Conservation (phyloP, 2,113 vertebrate species). For the Psephotus haematonotus region DNA sequence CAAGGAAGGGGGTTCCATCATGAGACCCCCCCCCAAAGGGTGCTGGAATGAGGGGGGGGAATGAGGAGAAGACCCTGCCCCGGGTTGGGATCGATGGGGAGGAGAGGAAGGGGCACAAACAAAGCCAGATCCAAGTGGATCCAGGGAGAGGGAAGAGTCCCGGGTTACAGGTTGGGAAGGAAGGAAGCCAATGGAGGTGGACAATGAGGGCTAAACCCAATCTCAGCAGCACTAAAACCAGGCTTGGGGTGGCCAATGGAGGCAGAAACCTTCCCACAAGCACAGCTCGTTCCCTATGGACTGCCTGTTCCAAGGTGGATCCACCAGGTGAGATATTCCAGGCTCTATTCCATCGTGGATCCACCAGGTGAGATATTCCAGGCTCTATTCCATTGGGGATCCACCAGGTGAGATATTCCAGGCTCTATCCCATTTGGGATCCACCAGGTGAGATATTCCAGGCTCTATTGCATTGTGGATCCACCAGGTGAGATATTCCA, state of each 20-base stretch:
- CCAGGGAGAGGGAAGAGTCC: background rate
- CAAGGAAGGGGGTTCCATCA: background rate
- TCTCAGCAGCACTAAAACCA: background rate
- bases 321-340: background rate
- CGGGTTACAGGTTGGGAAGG: background rate
- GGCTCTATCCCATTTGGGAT: no score
- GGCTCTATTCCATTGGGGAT: fast-evolving
- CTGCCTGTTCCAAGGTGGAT: fast-evolving
- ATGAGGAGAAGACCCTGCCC: background rate
- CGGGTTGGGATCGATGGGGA: background rate
- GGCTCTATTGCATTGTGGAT: no score
- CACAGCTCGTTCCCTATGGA: background rate
- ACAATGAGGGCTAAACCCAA: background rate
- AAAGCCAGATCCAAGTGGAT: background rate
- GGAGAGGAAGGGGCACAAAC: background rate
- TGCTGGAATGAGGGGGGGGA: background rate
- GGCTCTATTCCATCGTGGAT: no score
- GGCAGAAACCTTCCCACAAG: background rate
- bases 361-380: no score
- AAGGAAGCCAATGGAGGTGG: background rate
- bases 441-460: no score
- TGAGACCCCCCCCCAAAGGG: background rate
- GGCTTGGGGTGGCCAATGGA: fast-evolving
- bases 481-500: background rate
- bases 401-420: no score